Base-by-base conservation (phyloP, 2,113 vertebrate genomes). In the Equus quagga region DNA sequence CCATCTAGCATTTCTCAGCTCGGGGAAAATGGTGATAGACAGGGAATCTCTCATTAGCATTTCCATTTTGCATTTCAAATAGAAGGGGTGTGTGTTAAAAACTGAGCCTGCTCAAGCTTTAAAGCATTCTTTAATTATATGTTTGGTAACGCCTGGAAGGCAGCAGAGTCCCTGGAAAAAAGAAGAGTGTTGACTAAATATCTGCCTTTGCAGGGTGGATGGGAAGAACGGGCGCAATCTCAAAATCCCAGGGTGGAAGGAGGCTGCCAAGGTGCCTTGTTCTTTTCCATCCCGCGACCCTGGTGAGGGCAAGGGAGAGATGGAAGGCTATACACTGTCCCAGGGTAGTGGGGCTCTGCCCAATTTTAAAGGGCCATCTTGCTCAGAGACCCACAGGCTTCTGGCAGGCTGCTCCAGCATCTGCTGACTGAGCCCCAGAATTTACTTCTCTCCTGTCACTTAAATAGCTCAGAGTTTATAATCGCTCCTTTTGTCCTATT, bases 1-100 rank as follows among this genome's bases (percentile, higher is more conserved):
- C 81, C 51, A 75, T 82, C 73, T n/a, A 88, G 51, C 36, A 67
- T 69, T 64, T 86, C 82, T 93, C 86, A 70, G 64, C 14, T 86
- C 86, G 49, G 72, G 28, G 76, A 62, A 54, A 80, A 36, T 28
- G 21, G 21, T 75, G 58, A 94, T 21, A 91, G 89, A 93, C 76
- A 91, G 91, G 87, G 56, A 91, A 82, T 44, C 13, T 8, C 62
- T 89, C 72, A 94, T 97, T 93, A 89, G 72, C 75, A 86, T 94
- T 89, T 96, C 24, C 60, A 93, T 78, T 94, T 91, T 97, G 91
- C 76, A 91, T 96, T 95, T 97, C 60, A 93, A 96, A 89, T 94
- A 26, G 54, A 86, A 96, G 51, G 41, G 56, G n/a, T 91, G 54
- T 64, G 19, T 93, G 72, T 89, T 97, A 49, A 97, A 97, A 94